Conservation (phyloP, 2,113 vertebrate species). For the Notiomystis cincta region DNA sequence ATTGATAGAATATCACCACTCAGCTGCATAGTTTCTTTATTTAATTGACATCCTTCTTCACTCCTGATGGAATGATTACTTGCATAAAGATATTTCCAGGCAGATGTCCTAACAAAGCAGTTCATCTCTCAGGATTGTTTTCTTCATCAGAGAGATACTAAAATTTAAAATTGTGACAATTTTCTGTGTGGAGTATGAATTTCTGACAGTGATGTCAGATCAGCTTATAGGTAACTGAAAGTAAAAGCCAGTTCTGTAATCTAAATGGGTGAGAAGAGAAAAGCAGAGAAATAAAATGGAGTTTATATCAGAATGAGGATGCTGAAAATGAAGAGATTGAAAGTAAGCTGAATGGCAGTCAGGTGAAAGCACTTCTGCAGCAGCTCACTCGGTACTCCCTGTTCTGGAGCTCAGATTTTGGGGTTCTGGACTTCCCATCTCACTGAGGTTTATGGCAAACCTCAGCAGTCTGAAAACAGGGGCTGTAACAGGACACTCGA, state of each 20-base stretch:
- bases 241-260: not conserved
- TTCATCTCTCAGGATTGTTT: not conserved
- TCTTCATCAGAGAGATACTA: not conserved
- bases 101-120: not conserved
- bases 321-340: not conserved
- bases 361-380: not conserved
- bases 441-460: not conserved
- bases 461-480: not conserved
- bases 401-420: not conserved
- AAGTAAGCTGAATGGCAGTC: not conserved
- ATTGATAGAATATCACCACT: not conserved
- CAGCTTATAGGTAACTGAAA: not conserved
- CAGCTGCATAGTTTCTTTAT: not conserved
- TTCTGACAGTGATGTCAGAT: not conserved
- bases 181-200: not conserved
- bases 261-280: not conserved
- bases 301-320: not conserved
- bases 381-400: not conserved
- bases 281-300: not conserved
- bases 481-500: not conserved
- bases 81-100: not conserved
- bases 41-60: not conserved
- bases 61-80: not conserved
- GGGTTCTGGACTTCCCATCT: not conserved
- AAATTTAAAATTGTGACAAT: not conserved